Evolutionary conservation across 2,113 vertebrate genomes (phyloP).

Genomic region (Prochilodus magdalenae): DNA sequence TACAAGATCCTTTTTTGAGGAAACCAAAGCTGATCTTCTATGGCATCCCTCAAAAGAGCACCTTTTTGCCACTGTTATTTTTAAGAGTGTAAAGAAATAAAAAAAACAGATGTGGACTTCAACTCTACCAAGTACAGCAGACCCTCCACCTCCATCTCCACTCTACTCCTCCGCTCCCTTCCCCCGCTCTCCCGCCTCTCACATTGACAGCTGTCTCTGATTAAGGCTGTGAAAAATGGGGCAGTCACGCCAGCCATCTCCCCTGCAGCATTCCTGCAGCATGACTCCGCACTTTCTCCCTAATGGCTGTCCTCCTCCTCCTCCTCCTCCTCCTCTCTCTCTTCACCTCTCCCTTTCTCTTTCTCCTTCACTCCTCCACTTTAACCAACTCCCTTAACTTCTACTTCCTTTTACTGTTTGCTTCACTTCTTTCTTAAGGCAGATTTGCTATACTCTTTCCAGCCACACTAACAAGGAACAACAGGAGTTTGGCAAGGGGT

Average conservation of each 20-base stretch:
- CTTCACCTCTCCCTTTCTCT: slow-evolving; percentile 60
- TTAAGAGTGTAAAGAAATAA: slow-evolving; percentile 45
- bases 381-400: slow-evolving; percentile 5
- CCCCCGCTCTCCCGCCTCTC: slow-evolving; percentile 61
- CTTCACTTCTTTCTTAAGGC: not conserved
- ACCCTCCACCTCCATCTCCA: not conserved
- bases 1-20: not conserved
- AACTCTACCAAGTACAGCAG: slow-evolving; percentile 43
- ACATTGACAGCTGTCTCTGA: slow-evolving; percentile 84
- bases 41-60: not conserved
- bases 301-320: slow-evolving; percentile 54
- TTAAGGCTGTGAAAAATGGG: slow-evolving; percentile 82
- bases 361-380: slow-evolving; percentile 34
- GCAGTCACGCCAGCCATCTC: slow-evolving; percentile 77
- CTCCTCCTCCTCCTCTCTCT: slow-evolving; percentile 40
- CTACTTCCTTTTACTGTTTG: slow-evolving; percentile 25
- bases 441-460: not conserved
- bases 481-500: not conserved
- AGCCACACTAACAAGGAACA: not conserved
- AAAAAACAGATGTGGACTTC: slow-evolving; percentile 39
- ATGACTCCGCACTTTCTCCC: slow-evolving; percentile 82
- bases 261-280: slow-evolving; percentile 79
- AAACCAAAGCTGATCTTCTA: no score
- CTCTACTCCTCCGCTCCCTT: slow-evolving; percentile 40
- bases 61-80: not conserved